These are phyloP conservation scores for Galbula dea DNA, from an alignment of 2,113 vertebrate genomes.

Conservation along the genomic window DNA sequence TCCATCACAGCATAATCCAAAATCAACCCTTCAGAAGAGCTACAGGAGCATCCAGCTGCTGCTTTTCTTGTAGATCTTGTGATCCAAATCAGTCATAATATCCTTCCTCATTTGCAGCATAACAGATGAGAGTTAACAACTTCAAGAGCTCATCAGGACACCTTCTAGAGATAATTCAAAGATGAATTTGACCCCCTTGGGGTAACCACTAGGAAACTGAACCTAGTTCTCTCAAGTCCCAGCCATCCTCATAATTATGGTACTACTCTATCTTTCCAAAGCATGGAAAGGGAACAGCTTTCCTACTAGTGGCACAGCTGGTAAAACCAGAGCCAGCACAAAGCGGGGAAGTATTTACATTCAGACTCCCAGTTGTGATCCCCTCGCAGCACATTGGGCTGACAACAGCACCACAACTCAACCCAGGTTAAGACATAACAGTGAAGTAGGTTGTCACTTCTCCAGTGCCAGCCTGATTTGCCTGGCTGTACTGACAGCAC, in stretches of 20 bases:
- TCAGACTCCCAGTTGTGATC: not conserved
- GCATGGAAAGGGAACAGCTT: not conserved
- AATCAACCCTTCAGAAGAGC: not conserved
- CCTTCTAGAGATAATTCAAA: not conserved
- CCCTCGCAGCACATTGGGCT: not conserved
- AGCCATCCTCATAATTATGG: not conserved
- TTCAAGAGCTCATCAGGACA: not conserved
- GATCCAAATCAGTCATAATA: not conserved
- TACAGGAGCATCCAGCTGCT: not conserved
- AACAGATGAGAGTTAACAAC: not conserved
- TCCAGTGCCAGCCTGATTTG: not conserved
- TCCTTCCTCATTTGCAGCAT: not conserved
- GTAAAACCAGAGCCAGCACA: not conserved
- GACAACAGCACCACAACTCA: not conserved
- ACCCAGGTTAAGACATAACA: accelerated
- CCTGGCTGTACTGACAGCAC: not conserved
- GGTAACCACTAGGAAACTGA: not conserved
- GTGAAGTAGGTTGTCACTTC: accelerated
- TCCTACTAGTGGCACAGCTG: not conserved
- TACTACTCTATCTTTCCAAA: not conserved
- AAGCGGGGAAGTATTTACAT: not conserved
- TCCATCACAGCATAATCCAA: not conserved
- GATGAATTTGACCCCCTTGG: not conserved
- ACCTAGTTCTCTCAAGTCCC: not conserved
- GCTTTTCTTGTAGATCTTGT: not conserved